Evolutionary conservation across 2,113 vertebrate species (phyloP).

Genomic region (Nymphicus hollandicus): DNA sequence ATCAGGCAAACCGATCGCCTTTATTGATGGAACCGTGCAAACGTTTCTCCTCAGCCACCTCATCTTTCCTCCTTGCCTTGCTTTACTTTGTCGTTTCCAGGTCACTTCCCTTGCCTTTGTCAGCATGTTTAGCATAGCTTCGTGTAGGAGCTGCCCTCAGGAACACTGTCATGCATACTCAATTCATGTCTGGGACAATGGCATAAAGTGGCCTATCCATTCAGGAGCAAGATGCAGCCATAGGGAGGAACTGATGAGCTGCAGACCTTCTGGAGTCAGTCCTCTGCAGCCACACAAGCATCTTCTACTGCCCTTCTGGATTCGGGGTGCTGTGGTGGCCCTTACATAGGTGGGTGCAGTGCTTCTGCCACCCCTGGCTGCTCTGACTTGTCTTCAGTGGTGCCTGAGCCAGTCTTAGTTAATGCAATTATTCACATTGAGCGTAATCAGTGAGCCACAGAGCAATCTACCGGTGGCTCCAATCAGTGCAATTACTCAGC

Average conservation of each 20-base stretch:
- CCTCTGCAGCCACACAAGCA: not conserved
- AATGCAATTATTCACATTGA: slow-evolving; percentile 5
- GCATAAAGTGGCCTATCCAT: not conserved
- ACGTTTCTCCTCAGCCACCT: not conserved
- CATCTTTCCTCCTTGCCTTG: slow-evolving; percentile 30
- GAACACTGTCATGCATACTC: slow-evolving; percentile 14
- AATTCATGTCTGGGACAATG: not conserved
- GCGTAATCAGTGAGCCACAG: slow-evolving; percentile 3
- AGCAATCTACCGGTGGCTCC: slow-evolving; percentile 14
- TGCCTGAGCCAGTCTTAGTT: not conserved
- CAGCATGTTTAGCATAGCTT: slow-evolving; percentile 19
- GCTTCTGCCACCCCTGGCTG: not conserved
- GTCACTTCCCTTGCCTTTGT: slow-evolving; percentile 60
- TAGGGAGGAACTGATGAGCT: not conserved
- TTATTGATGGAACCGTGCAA: not conserved
- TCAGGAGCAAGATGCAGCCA: not conserved
- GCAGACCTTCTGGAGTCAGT: not conserved
- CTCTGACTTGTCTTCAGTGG: not conserved
- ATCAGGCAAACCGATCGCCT: not conserved
- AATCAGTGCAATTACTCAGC: slow-evolving; percentile 35
- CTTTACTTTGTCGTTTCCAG: slow-evolving; percentile 64
- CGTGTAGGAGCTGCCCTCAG: not conserved
- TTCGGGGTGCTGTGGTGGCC: not conserved
- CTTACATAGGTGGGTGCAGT: not conserved
- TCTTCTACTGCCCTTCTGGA: not conserved